Conservation (phyloP, 1,140 invertebrate species). For the Battus philenor region DNA sequence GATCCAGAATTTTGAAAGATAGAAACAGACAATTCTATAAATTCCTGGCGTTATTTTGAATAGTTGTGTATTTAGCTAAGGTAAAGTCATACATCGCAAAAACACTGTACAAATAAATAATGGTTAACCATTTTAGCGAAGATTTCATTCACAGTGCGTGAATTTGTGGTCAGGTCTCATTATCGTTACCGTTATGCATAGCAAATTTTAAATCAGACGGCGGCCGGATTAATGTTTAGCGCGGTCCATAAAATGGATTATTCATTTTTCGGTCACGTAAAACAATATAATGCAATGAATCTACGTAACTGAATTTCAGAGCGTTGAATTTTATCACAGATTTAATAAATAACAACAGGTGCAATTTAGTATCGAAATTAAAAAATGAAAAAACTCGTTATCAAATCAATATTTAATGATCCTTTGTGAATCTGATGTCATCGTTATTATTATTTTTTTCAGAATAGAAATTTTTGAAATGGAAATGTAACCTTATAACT, state of each 20-base stretch:
- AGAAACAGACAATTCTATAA: too few relatives aligned
- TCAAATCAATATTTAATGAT: too few relatives aligned
- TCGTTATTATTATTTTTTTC: too few relatives aligned
- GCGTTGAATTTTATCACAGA: background rate
- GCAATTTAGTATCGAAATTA: background rate
- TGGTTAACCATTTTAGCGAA: slow-evolving; percentile 55
- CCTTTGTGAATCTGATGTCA: too few relatives aligned
- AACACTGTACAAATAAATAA: slow-evolving; percentile 25
- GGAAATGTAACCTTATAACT: too few relatives aligned
- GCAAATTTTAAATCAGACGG: slow-evolving; percentile 41
- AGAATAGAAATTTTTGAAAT: too few relatives aligned
- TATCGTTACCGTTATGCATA: slow-evolving; percentile 43
- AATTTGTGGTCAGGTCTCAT: slow-evolving; percentile 54
- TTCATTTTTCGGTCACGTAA: slow-evolving; percentile 16
- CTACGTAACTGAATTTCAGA: slow-evolving; percentile 1
- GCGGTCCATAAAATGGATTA: slow-evolving; percentile 14
- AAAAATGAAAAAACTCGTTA: too few relatives aligned
- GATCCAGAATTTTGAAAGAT: too few relatives aligned
- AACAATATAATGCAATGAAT: slow-evolving; percentile 15
- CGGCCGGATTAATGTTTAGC: slow-evolving; percentile 33
- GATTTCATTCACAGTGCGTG: slow-evolving; percentile 58
- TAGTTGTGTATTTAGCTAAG: background rate
- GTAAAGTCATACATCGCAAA: background rate
- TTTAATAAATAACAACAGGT: background rate
- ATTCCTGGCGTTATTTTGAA: too few relatives aligned